These are phyloP conservation scores for Dicroscelio sp. DNA, from an alignment of 2,888 invertebrate genomes.

Conservation along the genomic window DNA sequence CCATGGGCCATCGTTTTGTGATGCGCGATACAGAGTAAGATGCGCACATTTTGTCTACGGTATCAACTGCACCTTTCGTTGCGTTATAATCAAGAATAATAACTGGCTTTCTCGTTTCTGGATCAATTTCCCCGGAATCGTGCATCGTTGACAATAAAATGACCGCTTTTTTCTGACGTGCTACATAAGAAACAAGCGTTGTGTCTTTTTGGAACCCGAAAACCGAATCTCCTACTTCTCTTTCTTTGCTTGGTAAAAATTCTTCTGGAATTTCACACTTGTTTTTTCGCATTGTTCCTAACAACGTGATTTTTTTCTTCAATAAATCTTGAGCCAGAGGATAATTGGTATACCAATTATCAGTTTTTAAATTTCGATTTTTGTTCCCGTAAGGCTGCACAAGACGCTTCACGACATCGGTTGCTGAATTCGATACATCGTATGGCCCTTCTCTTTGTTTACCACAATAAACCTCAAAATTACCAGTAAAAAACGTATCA, in stretches of 20 bases:
- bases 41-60: slow-evolving; percentile 83
- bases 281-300: slow-evolving; percentile 38
- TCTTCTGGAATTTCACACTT: slow-evolving; percentile 37
- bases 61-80: slow-evolving; percentile 86
- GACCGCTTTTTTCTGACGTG: slow-evolving; percentile 12
- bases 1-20: slow-evolving; percentile 81
- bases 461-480: slow-evolving; percentile 79
- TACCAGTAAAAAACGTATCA: slow-evolving; percentile 29
- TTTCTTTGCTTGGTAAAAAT: slow-evolving; percentile 32
- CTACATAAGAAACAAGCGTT: slow-evolving; percentile 41
- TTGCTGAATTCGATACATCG: slow-evolving; percentile 60
- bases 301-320: slow-evolving; percentile 23
- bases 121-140: slow-evolving; percentile 72
- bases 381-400: slow-evolving; percentile 63
- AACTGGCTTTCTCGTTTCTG: slow-evolving; percentile 82
- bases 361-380: slow-evolving; percentile 76
- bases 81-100: slow-evolving; percentile 84
- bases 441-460: slow-evolving; percentile 71
- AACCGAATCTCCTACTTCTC: neutral
- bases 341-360: slow-evolving; percentile 53
- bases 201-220: slow-evolving; percentile 45
- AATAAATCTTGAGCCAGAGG: slow-evolving; percentile 43
- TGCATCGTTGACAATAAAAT: slow-evolving; percentile 50
- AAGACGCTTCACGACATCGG: slow-evolving; percentile 72
- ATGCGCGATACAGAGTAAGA: slow-evolving; percentile 79